Percentiles rank a stretch among this genome's conserved stretches.
Evolutionary conservation across 2,888 invertebrate species (phyloP).

Genomic region (Chrysotoxum bicinctum): DNA sequence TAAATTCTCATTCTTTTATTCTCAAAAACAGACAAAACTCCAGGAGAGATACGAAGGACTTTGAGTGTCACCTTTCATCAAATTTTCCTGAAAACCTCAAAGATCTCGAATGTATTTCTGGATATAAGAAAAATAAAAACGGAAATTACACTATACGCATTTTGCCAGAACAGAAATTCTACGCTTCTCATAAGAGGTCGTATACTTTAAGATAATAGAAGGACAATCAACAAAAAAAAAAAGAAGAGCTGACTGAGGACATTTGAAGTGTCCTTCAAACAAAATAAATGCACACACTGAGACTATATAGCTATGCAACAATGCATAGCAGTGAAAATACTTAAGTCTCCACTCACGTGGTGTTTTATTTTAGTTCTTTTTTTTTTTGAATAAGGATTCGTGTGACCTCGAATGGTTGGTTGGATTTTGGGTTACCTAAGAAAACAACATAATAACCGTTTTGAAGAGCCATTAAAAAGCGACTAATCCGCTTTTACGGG

Average conservation of each 20-base stretch:
- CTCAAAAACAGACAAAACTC: conserved; percentile 12
- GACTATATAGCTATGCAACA: not conserved
- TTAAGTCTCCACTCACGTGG: conserved; percentile 55
- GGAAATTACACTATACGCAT: conserved; percentile 50
- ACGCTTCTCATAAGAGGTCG: conserved; percentile 49
- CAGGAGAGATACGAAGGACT: conserved; percentile 43
- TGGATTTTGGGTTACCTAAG: conserved; percentile 10
- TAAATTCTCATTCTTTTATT: not conserved
- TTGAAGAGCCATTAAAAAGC: conserved; percentile 1
- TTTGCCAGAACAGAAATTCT: conserved; percentile 37
- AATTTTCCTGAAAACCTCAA: conserved; percentile 43
- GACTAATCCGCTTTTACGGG: conserved; percentile 7
- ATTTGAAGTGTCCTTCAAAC: conserved; percentile 59
- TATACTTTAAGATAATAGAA: conserved; percentile 25
- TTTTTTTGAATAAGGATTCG: conserved; percentile 23
- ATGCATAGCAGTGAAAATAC: conserved; percentile 32
- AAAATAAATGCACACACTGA: conserved; percentile 26
- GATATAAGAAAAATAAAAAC: conserved; percentile 37
- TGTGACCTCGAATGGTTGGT: conserved; percentile 9
- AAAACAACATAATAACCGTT: conserved; percentile 16
- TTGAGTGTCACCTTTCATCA: conserved; percentile 63
- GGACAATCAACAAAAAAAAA: not conserved
- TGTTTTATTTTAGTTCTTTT: conserved; percentile 14
- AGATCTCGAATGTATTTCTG: conserved; percentile 6
- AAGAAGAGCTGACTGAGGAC: conserved; percentile 58